Base-by-base conservation (phyloP, 2,797 vertebrate species). In the Takifugu ocellatus region DNA sequence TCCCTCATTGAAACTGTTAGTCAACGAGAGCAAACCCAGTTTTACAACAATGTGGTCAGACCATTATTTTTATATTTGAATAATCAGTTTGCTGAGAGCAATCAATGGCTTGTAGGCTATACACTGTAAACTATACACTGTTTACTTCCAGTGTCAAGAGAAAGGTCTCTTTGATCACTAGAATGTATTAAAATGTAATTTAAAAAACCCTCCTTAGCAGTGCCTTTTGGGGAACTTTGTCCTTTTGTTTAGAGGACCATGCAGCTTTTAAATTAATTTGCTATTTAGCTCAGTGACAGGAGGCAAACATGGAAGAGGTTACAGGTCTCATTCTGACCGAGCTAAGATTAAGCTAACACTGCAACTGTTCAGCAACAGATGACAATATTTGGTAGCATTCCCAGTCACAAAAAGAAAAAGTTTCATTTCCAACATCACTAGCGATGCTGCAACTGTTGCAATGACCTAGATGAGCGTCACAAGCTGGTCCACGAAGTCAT, bases 261-360 rank as follows among this genome's bases (percentile, higher is more conserved):
- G 36, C 14, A 42, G 1, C 10, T 42, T 42, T 42, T 42, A 42
- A 42, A 63, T 51, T 21, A 15, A 48, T 9, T 43, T 59, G 24
- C 39, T 49, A 25, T 33, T 62, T 33, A n/a, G 10, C 46, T 52
- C 27, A 39, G 70, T 43, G 48, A 51, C 50, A 59, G 52, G 64
- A 56, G 54, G 33, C 42, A 69, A 56, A 51, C 25, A 43, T 31
- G 51, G 51, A 63, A 46, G 50, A 31, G 45, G 31, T 55, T 55
- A 63, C 63, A 51, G 44, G 24, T 66, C 56, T 39, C 24, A 67
- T 24, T 56, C 49, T 50, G 17, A 39, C 46, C 68, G 60, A 59
- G 42, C 16, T 61, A 26, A 68, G 63, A 59, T 56, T 46, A 31
- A 39, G 21, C 21, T 21, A 21, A 26, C 43, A 25, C 33, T 31